A percentile compares a stretch with the other conserved stretches of the same genome.
Conservation (phyloP, 37 sponge, comb jelly and placozoan species). For the Oopsacas minuta region DNA sequence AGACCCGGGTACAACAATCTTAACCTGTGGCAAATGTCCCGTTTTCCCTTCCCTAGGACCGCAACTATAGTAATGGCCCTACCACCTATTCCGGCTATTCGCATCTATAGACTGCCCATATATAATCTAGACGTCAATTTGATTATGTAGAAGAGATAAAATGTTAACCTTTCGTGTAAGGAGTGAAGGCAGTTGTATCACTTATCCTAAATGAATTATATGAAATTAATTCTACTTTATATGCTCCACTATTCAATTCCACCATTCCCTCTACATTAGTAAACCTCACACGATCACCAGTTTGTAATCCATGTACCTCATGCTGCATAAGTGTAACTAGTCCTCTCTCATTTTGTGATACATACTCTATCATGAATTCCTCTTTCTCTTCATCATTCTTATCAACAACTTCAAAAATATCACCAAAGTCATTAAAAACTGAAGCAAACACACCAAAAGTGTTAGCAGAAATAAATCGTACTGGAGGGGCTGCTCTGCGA, state of each 20-base stretch:
- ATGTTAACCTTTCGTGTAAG: background rate
- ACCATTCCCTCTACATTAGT: conserved; percentile 80
- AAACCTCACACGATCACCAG: conserved; percentile 60
- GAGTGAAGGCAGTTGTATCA: conserved; percentile 42
- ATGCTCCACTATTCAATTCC: conserved; percentile 54
- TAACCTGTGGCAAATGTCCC: too few relatives aligned
- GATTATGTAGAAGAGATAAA: too few relatives aligned
- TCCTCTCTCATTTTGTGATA: conserved; percentile 39
- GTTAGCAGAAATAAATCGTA: conserved; percentile 60
- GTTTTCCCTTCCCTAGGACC: too few relatives aligned
- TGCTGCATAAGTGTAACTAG: conserved; percentile 47
- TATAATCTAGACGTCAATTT: too few relatives aligned
- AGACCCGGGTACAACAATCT: too few relatives aligned
- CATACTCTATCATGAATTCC: conserved; percentile 53
- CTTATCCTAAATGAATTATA: conserved; percentile 64
- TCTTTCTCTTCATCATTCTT: conserved; percentile 65
- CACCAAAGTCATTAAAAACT: conserved; percentile 88
- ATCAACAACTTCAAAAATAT: conserved; percentile 61
- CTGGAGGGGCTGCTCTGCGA: background rate
- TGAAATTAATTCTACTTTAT: conserved; percentile 39
- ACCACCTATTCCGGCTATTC: too few relatives aligned
- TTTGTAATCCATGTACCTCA: conserved; percentile 58
- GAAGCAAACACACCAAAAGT: conserved; percentile 68
- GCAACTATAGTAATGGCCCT: too few relatives aligned
- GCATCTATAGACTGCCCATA: too few relatives aligned